A percentile compares a stretch with the other conserved stretches of the same genome.
phyloP scores from a whole-genome alignment of 2,797 vertebrate genomes.

The Myotis pilosus region DNA sequence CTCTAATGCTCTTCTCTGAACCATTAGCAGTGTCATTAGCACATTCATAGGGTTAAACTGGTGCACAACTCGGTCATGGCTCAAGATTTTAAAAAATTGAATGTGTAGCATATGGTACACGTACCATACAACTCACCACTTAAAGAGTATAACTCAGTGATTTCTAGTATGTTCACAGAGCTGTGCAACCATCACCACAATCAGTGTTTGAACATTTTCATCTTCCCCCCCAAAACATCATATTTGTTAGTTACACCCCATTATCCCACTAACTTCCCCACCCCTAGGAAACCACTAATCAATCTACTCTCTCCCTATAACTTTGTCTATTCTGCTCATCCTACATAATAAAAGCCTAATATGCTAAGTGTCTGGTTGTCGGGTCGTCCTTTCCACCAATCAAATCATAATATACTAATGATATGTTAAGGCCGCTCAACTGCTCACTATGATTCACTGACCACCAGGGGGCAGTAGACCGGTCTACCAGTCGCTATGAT shows the following conservation, averaged over 20 bases:
- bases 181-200: neutral
- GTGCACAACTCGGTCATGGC: neutral
- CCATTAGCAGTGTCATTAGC: neutral
- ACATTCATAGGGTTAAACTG: neutral
- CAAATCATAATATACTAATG: too few relatives aligned
- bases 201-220: neutral
- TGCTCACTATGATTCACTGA: too few relatives aligned
- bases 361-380: too few relatives aligned
- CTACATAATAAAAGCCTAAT: too few relatives aligned
- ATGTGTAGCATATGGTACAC: neutral
- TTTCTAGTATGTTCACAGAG: neutral
- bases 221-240: neutral
- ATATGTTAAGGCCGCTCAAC: too few relatives aligned
- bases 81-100: neutral
- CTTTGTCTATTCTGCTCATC: neutral
- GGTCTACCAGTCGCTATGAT: too few relatives aligned
- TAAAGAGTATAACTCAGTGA: neutral
- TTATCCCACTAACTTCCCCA: neutral
- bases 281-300: neutral
- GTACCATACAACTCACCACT: neutral
- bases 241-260: neutral
- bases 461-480: too few relatives aligned
- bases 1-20: neutral
- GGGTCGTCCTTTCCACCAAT: too few relatives aligned
- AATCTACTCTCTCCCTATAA: neutral